These are phyloP conservation scores for Stegodyphus dumicola DNA, from an alignment of 1,140 invertebrate genomes.

Conservation along the genomic window DNA sequence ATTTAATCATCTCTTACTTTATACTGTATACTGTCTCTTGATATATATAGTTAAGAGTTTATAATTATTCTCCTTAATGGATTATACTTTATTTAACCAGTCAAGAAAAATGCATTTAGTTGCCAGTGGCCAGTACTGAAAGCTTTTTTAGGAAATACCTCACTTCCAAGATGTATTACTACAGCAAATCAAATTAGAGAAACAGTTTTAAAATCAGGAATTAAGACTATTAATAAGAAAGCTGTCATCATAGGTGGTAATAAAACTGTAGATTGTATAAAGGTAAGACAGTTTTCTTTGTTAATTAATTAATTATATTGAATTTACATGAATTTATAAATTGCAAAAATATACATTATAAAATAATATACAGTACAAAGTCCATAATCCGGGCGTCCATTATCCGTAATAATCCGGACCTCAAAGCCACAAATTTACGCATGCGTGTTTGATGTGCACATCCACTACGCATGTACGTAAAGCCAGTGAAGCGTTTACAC, in stretches of 20 bases:
- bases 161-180: background rate
- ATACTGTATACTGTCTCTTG: background rate
- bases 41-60: background rate
- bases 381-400: no score
- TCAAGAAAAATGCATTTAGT: background rate
- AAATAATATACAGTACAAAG: no score
- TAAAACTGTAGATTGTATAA: background rate
- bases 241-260: constrained; percentile 20
- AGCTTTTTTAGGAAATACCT: background rate
- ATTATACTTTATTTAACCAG: background rate
- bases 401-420: no score
- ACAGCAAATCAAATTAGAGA: constrained; percentile 31
- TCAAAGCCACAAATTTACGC: no score
- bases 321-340: background rate
- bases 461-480: no score
- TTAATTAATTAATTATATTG: background rate
- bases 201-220: constrained; percentile 21
- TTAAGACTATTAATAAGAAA: constrained; percentile 13
- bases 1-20: background rate
- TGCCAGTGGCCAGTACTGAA: background rate
- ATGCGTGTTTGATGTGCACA: no score
- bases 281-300: constrained; percentile 10
- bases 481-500: no score
- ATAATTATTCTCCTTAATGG: background rate
- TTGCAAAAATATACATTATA: no score